phyloP scores from a whole-genome alignment of 2,113 vertebrate genomes.

The Danionella cerebrum region DNA sequence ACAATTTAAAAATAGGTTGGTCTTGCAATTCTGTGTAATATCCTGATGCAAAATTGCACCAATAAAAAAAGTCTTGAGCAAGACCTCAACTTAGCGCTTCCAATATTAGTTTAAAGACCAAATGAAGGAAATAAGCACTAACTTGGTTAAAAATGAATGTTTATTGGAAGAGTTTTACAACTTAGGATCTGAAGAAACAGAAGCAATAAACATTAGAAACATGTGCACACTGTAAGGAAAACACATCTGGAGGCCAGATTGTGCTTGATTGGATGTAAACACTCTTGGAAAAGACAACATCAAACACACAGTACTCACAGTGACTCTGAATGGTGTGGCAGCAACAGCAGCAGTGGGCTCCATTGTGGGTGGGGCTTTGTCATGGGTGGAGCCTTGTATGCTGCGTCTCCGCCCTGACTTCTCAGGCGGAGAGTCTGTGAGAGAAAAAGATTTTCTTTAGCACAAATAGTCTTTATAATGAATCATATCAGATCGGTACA shows the following conservation, averaged over 20 bases:
- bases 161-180: neutral
- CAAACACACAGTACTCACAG: slow-evolving; percentile 64
- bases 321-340: slow-evolving; percentile 85
- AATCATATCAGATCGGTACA: neutral
- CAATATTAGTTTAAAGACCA: neutral
- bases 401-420: slow-evolving; percentile 83
- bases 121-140: slow-evolving; percentile 25
- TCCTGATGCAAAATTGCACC: neutral
- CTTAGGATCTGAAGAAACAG: neutral
- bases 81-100: neutral
- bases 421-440: slow-evolving; percentile 89
- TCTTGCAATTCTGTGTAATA: neutral
- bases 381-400: slow-evolving; percentile 78
- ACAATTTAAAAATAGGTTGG: neutral
- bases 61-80: neutral
- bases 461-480: neutral
- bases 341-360: slow-evolving; percentile 74
- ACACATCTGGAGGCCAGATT: slow-evolving; percentile 25
- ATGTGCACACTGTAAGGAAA: neutral
- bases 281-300: neutral
- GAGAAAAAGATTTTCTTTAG: slow-evolving; percentile 20
- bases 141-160: neutral
- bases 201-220: neutral
- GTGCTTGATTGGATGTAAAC: neutral
- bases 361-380: slow-evolving; percentile 78